Conservation (phyloP, 2,113 vertebrate species). For the Stegastes partitus region DNA sequence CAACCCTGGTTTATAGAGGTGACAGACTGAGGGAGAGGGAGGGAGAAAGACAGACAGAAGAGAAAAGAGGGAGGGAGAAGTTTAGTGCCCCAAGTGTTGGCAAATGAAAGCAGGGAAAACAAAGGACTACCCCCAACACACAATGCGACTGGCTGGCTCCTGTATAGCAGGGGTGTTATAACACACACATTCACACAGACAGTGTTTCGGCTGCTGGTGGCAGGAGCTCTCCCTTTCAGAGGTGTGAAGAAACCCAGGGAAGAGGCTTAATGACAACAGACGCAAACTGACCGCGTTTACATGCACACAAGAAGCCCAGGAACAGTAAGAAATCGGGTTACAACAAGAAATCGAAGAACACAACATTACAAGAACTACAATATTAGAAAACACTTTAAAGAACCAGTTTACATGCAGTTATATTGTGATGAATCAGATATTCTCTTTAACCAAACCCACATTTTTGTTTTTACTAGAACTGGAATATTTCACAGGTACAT, state of each 20-base stretch:
- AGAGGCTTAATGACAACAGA: slow-evolving; percentile 32
- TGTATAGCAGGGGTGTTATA: slow-evolving; percentile 45
- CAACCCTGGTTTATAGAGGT: slow-evolving; percentile 78
- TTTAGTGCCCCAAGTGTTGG: slow-evolving; percentile 72
- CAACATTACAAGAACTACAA: neutral
- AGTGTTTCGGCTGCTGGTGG: slow-evolving; percentile 52
- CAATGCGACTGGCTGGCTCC: slow-evolving; percentile 55
- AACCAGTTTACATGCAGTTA: too few species aligned
- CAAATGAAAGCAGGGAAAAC: slow-evolving; percentile 74
- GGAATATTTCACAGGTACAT: too few species aligned
- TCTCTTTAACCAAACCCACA: neutral
- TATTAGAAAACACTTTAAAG: too few species aligned
- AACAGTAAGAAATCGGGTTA: neutral
- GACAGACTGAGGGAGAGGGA: slow-evolving; percentile 67
- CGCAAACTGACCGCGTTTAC: slow-evolving; percentile 43
- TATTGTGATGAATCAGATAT: neutral
- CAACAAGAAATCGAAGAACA: neutral
- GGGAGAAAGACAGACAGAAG: slow-evolving; percentile 48
- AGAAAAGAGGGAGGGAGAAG: slow-evolving; percentile 52
- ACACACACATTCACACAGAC: slow-evolving; percentile 45
- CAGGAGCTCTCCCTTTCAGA: slow-evolving; percentile 55
- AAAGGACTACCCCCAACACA: slow-evolving; percentile 71
- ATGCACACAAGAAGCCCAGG: slow-evolving; percentile 27
- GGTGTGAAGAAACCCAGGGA: slow-evolving; percentile 68
- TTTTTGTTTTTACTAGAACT: too few species aligned